Base-by-base conservation (phyloP, 2,888 invertebrate species). In the Microplitis manilae region DNA sequence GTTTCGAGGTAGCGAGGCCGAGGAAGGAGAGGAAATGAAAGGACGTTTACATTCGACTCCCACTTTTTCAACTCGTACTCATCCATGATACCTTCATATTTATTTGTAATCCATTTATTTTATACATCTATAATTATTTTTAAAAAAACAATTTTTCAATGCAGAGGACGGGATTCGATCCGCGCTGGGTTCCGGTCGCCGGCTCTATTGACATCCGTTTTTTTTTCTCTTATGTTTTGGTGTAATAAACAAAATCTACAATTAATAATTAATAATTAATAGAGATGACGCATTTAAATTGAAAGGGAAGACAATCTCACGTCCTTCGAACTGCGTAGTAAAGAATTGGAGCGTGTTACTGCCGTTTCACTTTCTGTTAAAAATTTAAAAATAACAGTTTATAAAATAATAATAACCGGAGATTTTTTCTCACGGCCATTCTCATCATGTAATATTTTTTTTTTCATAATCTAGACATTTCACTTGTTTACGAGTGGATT, bases 11-110 rank as follows among this genome's bases (percentile, higher is more conserved):
- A 68, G 61, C 50, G 62, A 69, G 65, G 17, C 39, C 17, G 74
- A 79, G 74, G 74, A 76, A 79, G 79, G 79, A 79, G 78, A 69
- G 80, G 78, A 80, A 77, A 77, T 73, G 81, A 81, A 81, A 79
- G 81, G 80, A 81, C 81, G 78, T 79, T 74, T 73, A 73, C 69
- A 73, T 70, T 61, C 68, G 67, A 79, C 81, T 65, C 81, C 81
- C 79, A 80, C 79, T 81, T 81, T 73, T 80, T 78, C 38, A 50
- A 38, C 40, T 67, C 60, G 64, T 78, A 38, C 50, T 67, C 62
- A 61, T 78, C 30, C 30, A 30, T 30, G 30, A 30, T 30, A 30
- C 30, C 30, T 30, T 30, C 68, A 71, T 73, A 76, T 78, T 80
- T 61, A 40, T 67, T 20, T 64, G 69, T 59, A 30, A 70, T 61